A percentile compares a stretch with the other conserved stretches of the same genome.
Evolutionary conservation across 2,888 invertebrate species (phyloP).

Genomic region (Pardosa pseudoannulata): DNA sequence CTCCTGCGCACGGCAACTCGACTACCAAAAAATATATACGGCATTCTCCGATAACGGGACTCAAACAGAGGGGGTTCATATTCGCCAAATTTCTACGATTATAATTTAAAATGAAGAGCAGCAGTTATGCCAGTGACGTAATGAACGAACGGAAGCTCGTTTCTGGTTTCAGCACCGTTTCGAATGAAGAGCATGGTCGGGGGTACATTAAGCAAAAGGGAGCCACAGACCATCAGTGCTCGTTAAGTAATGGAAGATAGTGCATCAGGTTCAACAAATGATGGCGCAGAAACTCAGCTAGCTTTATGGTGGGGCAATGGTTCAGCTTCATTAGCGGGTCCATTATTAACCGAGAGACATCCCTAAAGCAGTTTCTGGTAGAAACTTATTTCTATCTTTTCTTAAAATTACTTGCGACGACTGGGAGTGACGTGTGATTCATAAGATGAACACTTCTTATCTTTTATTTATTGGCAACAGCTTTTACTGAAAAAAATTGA

Average conservation of each 20-base stretch:
- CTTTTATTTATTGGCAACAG: no score
- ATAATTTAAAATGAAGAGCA: not conserved
- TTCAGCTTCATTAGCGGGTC: not conserved
- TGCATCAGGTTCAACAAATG: not conserved
- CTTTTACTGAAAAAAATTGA: no score
- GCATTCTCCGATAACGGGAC: not conserved
- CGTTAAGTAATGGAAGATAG: not conserved
- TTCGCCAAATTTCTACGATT: not conserved
- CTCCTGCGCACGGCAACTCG: not conserved
- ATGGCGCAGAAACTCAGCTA: not conserved
- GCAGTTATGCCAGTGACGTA: not conserved
- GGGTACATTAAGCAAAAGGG: not conserved
- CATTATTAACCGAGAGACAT: no score
- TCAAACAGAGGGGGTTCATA: not conserved
- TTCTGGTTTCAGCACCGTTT: not conserved
- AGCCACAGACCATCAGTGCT: not conserved
- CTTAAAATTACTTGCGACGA: no score
- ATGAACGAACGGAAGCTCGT: not conserved
- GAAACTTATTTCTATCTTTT: no score
- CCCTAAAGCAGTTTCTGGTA: no score
- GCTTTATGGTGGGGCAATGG: not conserved
- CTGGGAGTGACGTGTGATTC: no score
- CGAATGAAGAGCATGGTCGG: not conserved
- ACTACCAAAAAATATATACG: no score
- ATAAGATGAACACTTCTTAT: no score